A percentile compares a stretch with the other conserved stretches of the same genome.
These are phyloP conservation scores for Athalia cordata DNA, from an alignment of 2,888 invertebrate genomes.

Conservation along the genomic window DNA sequence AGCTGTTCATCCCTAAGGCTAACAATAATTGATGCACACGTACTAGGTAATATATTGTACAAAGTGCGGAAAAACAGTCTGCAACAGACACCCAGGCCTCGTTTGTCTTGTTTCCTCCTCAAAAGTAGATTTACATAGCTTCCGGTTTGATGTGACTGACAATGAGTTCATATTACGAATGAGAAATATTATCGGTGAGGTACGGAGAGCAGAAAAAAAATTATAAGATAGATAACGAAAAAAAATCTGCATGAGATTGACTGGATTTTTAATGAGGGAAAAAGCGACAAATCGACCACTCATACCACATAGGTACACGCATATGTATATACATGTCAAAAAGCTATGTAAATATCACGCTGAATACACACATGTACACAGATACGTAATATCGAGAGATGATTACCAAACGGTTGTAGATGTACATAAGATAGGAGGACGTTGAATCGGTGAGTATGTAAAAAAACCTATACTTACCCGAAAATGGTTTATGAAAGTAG, in stretches of 20 bases:
- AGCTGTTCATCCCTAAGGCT: constrained; percentile 11
- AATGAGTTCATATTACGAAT: too few species aligned
- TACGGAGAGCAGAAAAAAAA: neutral
- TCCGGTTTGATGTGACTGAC: constrained; percentile 16
- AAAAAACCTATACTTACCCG: too few species aligned
- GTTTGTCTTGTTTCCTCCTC: constrained; percentile 8
- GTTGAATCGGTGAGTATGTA: too few species aligned
- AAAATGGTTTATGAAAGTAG: too few species aligned
- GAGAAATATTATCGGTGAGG: too few species aligned
- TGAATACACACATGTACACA: too few species aligned
- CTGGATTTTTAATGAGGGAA: constrained; percentile 11
- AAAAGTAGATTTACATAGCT: constrained; percentile 10
- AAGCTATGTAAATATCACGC: too few species aligned
- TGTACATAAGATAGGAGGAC: too few species aligned
- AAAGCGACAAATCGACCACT: constrained; percentile 2
- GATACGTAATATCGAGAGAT: too few species aligned
- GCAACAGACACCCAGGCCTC: constrained; percentile 17
- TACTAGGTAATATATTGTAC: too few species aligned
- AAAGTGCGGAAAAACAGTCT: too few species aligned
- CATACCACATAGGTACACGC: neutral
- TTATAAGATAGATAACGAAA: neutral
- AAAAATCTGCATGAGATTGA: neutral
- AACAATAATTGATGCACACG: constrained; percentile 4
- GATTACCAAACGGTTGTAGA: too few species aligned
- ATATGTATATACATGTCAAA: constrained; percentile 1